These are phyloP conservation scores for Mesorhabditis spiculigera DNA, from an alignment of 2,888 invertebrate genomes.

Conservation along the genomic window DNA sequence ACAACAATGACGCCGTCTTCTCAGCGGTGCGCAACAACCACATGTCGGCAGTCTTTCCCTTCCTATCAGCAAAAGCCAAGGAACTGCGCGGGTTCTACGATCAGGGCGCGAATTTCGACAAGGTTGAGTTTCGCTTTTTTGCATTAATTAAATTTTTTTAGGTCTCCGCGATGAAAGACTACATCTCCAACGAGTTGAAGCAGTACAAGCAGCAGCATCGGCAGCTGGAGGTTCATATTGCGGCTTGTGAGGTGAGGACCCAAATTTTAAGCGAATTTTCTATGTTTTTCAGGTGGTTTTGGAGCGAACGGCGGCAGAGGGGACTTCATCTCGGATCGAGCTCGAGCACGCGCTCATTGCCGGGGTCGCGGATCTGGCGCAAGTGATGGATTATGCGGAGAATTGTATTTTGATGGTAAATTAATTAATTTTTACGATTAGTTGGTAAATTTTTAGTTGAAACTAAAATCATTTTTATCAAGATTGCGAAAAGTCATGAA, in stretches of 20 bases:
- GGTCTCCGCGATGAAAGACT: slow-evolving; percentile 83
- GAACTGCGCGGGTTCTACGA: slow-evolving; percentile 44
- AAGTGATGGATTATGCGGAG: slow-evolving; percentile 33
- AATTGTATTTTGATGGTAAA: slow-evolving; percentile 23
- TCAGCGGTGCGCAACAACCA: slow-evolving; percentile 80
- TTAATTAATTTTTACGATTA: too few relatives aligned
- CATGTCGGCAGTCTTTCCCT: slow-evolving; percentile 83
- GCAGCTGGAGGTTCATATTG: slow-evolving; percentile 80
- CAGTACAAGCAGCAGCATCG: slow-evolving; percentile 79
- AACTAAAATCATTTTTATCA: too few relatives aligned
- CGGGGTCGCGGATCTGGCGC: slow-evolving; percentile 56
- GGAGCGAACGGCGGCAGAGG: slow-evolving; percentile 30
- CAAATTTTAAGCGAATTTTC: slow-evolving; percentile 56
- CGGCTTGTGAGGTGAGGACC: slow-evolving; percentile 79
- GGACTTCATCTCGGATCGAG: slow-evolving; percentile 59
- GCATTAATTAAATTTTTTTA: too few relatives aligned
- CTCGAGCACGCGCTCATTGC: slow-evolving; percentile 67
- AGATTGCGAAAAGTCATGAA: too few relatives aligned
- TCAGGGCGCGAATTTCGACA: slow-evolving; percentile 21
- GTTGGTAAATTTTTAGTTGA: too few relatives aligned
- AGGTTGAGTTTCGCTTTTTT: too few relatives aligned
- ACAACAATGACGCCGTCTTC: slow-evolving; percentile 56
- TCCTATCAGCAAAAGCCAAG: slow-evolving; percentile 79
- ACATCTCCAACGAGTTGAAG: slow-evolving; percentile 82
- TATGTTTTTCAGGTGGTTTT: slow-evolving; percentile 19